Evolutionary conservation across 2,797 vertebrate genomes (phyloP).

Genomic region (Sciurus carolinensis): DNA sequence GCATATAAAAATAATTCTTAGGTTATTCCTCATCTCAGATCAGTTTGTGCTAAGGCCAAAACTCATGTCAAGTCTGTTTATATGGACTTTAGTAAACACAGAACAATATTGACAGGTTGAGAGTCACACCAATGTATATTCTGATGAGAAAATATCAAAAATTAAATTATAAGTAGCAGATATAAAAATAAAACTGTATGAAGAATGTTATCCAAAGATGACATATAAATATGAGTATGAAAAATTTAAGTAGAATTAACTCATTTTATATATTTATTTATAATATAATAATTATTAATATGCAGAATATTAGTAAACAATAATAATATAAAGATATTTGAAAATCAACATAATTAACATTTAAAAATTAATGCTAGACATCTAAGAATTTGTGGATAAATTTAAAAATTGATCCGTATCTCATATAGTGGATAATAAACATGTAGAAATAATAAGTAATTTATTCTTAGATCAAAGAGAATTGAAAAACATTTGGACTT

Average conservation of each 20-base stretch:
- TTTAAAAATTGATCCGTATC: background rate
- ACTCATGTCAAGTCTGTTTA: background rate
- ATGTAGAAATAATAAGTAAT: background rate
- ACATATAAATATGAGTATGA: background rate
- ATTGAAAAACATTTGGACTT: background rate
- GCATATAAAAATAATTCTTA: background rate
- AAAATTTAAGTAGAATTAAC: background rate
- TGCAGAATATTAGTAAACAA: background rate
- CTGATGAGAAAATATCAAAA: background rate
- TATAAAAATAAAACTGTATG: background rate
- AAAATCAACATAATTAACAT: conserved; percentile 2
- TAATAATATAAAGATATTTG: background rate
- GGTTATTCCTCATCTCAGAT: background rate
- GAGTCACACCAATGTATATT: background rate
- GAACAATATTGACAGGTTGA: background rate
- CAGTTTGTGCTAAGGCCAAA: background rate
- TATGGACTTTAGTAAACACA: background rate
- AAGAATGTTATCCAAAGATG: background rate
- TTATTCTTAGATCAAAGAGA: background rate
- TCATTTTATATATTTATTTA: background rate
- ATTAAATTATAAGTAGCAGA: background rate
- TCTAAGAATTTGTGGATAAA: background rate
- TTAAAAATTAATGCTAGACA: background rate
- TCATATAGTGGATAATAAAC: background rate
- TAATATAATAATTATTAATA: background rate